phyloP scores from a whole-genome alignment of 2,888 invertebrate genomes.

The Chironomus riparius region DNA sequence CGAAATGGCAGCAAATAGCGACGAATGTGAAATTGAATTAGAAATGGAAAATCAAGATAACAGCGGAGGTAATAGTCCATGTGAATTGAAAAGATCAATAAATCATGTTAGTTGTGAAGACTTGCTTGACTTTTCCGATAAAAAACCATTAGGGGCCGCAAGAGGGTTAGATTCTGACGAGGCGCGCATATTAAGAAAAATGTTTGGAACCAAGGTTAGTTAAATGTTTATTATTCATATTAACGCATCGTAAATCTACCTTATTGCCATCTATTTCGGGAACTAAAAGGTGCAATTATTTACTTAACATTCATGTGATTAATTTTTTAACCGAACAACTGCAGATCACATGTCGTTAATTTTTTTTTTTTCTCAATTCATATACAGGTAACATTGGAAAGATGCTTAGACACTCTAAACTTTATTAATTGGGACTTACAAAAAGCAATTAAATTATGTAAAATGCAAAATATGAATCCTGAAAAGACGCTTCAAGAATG shows the following conservation, averaged over 20 bases:
- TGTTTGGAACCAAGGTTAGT: slow-evolving; percentile 64
- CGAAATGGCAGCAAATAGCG: slow-evolving; percentile 35
- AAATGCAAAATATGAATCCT: slow-evolving; percentile 47
- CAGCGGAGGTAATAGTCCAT: slow-evolving; percentile 32
- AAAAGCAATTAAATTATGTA: slow-evolving; percentile 73
- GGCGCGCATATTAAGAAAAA: slow-evolving; percentile 84
- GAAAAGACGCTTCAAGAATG: slow-evolving; percentile 29
- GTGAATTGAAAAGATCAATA: slow-evolving; percentile 30
- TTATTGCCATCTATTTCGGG: no score
- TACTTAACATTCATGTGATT: not conserved
- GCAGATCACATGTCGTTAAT: not conserved
- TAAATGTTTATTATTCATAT: slow-evolving; percentile 7
- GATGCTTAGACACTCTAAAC: slow-evolving; percentile 72
- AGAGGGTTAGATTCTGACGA: slow-evolving; percentile 83
- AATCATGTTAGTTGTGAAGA: slow-evolving; percentile 90
- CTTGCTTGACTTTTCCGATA: slow-evolving; percentile 76
- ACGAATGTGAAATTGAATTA: slow-evolving; percentile 37
- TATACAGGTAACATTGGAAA: slow-evolving; percentile 55
- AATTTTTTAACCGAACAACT: no score
- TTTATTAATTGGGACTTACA: slow-evolving; percentile 83
- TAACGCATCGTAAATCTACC: not conserved
- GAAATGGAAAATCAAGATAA: slow-evolving; percentile 34
- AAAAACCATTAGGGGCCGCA: slow-evolving; percentile 71
- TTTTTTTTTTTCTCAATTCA: not conserved
- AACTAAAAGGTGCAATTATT: not conserved